Evolutionary conservation across 2,797 vertebrate genomes (phyloP), one percentile per base, ranked within the genome.

Genomic region (Enteromius radiatus): DNA sequence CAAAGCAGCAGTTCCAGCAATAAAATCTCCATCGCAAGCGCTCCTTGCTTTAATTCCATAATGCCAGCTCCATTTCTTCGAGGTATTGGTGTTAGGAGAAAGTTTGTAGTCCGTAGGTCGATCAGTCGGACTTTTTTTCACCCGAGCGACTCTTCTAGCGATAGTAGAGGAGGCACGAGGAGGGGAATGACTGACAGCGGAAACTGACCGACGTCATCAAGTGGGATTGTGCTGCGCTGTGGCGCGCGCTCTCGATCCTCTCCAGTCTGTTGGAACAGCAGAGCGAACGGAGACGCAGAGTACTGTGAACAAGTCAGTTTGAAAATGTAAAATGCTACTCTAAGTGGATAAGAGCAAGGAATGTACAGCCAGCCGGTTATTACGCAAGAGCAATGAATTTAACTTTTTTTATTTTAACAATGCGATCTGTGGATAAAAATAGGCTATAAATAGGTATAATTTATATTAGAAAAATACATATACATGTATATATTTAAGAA

Each of bases 1-100:
- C 88, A 90, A 79, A 94, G 89, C 88, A 93, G 88, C 80, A 92
- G 52, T 84, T 80, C 76, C 87, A 78, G 33, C 78, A 92, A 90
- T 86, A 91, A 87, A 89, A 84, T 88, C 87, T 91, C 92, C 94
- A 94, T 94, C 88, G 86, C 93, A 84, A 76, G 85, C 89, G 87
- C 81, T 84, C 78, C 84, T 5, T 80, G 85, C 87, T 87, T 92
- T 86, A 93, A 68, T 90, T 82, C 86, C 91, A 88, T 81, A 84
- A 85, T 81, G 89, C 81, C 86, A 87, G 63, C 85, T 91, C 93
- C 94, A 94, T 94, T 83, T 79, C 59, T 88, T 86, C 63, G 70
- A 59, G 28, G 64, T 76, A 64, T 41, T 80, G 70, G 78, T 86
- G 86, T 88, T 79, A 59, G 84, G 73, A 86, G 61, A 88, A 91